These are phyloP conservation scores for Albula goreensis DNA, from an alignment of 2,113 vertebrate genomes.

Conservation along the genomic window DNA sequence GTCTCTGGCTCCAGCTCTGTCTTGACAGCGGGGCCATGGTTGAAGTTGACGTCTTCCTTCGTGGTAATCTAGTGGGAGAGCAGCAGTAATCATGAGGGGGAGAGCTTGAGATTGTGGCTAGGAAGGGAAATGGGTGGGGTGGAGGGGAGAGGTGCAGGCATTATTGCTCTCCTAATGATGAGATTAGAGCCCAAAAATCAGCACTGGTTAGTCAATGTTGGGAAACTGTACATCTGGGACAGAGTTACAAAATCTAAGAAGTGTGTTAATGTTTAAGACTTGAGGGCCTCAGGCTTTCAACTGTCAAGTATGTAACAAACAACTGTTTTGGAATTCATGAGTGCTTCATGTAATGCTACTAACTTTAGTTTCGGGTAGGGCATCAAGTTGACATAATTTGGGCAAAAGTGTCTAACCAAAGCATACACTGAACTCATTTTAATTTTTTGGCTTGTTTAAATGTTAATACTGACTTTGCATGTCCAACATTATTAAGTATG, in stretches of 20 bases:
- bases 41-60: constrained; percentile 69
- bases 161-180: not conserved
- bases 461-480: no score
- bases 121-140: not conserved
- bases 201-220: not conserved
- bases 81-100: constrained; percentile 31
- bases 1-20: constrained; percentile 78
- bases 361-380: not conserved
- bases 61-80: constrained; percentile 74
- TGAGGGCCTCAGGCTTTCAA: not conserved
- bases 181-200: not conserved
- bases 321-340: not conserved
- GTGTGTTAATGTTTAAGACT: not conserved
- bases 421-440: no score
- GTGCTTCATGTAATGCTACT: not conserved
- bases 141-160: not conserved
- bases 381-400: not conserved
- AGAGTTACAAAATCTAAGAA: not conserved
- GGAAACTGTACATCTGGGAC: not conserved
- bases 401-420: not conserved
- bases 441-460: no score
- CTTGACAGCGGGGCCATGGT: constrained; percentile 67
- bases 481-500: no score
- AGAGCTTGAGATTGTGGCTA: not conserved
- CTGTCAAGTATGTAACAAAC: not conserved